Evolutionary conservation across 2,888 invertebrate species (phyloP).

Genomic region (Nowickia ferox): DNA sequence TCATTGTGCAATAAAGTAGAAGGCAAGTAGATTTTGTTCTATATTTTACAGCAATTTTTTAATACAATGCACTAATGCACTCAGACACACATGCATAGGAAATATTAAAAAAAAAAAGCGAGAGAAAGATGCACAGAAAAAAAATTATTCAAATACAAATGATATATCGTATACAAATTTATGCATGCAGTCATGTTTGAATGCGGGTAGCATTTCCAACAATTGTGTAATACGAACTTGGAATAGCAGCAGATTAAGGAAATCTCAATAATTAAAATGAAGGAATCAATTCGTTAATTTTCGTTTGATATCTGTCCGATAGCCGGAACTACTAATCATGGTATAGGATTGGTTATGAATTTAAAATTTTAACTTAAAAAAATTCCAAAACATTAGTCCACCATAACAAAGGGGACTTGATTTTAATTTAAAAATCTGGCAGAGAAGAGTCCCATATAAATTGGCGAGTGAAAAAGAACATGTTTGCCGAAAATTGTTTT

Average conservation of each 20-base stretch:
- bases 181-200: background rate
- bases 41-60: constrained; percentile 62
- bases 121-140: background rate
- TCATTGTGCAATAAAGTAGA: constrained; percentile 45
- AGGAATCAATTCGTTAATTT: constrained; percentile 34
- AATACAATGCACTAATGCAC: constrained; percentile 51
- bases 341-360: no score
- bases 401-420: no score
- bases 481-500: background rate
- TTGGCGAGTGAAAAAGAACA: no score
- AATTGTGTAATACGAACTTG: constrained; percentile 24
- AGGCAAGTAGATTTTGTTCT: constrained; percentile 39
- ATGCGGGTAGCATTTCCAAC: constrained; percentile 1
- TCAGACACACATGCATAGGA: background rate
- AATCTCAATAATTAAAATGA: constrained; percentile 2
- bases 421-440: background rate
- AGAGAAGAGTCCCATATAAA: no score
- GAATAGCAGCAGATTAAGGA: constrained; percentile 29
- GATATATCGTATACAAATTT: constrained; percentile 22
- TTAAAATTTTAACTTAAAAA: no score
- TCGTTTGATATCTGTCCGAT: background rate
- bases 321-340: no score
- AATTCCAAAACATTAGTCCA: no score
- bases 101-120: background rate
- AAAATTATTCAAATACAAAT: constrained; percentile 23